These are phyloP conservation scores for Molossus molossus DNA, from an alignment of 2,797 vertebrate genomes.

Conservation along the genomic window DNA sequence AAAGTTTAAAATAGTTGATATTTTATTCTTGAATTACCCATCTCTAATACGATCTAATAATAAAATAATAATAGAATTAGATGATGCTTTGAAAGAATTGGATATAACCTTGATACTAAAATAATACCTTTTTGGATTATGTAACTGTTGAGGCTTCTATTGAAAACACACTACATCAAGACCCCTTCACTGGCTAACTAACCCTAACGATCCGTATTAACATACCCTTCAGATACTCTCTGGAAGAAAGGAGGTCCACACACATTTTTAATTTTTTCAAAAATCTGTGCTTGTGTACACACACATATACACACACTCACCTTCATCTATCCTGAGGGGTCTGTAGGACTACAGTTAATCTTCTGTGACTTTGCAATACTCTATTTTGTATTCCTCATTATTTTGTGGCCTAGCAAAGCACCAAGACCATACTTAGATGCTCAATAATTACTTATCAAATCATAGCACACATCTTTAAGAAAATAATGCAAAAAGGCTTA, in stretches of 20 bases:
- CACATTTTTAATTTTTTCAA: constrained; percentile 18
- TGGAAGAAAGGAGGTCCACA: neutral
- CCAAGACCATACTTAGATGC: constrained; percentile 13
- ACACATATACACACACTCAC: neutral
- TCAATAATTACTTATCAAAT: constrained; percentile 15
- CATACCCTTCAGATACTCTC: neutral
- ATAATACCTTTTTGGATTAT: neutral
- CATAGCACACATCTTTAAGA: constrained; percentile 48
- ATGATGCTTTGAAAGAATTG: constrained; percentile 16
- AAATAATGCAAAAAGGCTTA: neutral
- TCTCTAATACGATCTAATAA: constrained; percentile 53
- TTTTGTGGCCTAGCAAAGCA: neutral
- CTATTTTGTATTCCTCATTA: constrained; percentile 47
- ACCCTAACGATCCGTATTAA: neutral
- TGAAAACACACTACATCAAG: constrained; percentile 13
- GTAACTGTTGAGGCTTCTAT: neutral
- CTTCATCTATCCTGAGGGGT: neutral
- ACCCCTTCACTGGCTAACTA: neutral
- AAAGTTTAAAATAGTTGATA: constrained; percentile 52
- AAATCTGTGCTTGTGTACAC: neutral
- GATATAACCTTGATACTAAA: constrained; percentile 26
- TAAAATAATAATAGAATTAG: constrained; percentile 48
- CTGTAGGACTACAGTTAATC: constrained; percentile 2
- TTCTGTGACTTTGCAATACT: neutral
- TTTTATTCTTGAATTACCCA: constrained; percentile 52